Conservation (phyloP, 1,140 invertebrate genomes). For the Ceratosolen solmsi region DNA sequence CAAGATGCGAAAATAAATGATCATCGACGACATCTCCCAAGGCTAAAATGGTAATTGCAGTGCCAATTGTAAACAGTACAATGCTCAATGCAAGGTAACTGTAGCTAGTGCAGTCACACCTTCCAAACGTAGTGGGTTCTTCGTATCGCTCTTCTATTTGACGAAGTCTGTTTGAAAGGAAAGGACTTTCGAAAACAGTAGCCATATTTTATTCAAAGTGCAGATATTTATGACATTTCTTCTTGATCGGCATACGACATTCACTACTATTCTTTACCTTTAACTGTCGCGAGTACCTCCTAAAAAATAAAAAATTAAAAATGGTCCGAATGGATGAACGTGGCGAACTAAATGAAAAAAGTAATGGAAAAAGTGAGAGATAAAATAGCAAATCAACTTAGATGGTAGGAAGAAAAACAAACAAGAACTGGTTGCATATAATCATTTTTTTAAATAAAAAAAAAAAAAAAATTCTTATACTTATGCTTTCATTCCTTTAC, state of each 20-base stretch:
- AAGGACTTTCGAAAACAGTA: slow-evolving; percentile 77
- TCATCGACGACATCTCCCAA: slow-evolving; percentile 76
- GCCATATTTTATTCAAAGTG: slow-evolving; percentile 69
- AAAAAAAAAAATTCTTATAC: no score
- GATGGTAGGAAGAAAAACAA: neutral
- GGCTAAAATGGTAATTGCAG: slow-evolving; percentile 78
- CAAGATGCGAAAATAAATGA: slow-evolving; percentile 76
- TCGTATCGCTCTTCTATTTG: slow-evolving; percentile 77
- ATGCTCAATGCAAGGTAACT: slow-evolving; percentile 79
- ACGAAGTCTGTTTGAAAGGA: slow-evolving; percentile 75
- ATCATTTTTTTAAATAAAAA: neutral
- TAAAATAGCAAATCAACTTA: neutral
- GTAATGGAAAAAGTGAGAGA: neutral
- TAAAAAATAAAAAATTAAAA: slow-evolving; percentile 18
- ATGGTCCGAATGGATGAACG: neutral
- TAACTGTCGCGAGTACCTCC: neutral
- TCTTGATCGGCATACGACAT: no score
- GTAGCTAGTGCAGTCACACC: slow-evolving; percentile 80
- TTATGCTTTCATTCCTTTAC: no score
- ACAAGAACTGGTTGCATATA: neutral
- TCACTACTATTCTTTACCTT: neutral
- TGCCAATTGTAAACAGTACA: slow-evolving; percentile 78
- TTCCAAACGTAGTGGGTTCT: slow-evolving; percentile 76
- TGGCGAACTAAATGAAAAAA: neutral
- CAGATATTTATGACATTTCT: slow-evolving; percentile 27